Evolutionary conservation across 1,140 invertebrate species (phyloP).

Genomic region (Ooceraea biroi): DNA sequence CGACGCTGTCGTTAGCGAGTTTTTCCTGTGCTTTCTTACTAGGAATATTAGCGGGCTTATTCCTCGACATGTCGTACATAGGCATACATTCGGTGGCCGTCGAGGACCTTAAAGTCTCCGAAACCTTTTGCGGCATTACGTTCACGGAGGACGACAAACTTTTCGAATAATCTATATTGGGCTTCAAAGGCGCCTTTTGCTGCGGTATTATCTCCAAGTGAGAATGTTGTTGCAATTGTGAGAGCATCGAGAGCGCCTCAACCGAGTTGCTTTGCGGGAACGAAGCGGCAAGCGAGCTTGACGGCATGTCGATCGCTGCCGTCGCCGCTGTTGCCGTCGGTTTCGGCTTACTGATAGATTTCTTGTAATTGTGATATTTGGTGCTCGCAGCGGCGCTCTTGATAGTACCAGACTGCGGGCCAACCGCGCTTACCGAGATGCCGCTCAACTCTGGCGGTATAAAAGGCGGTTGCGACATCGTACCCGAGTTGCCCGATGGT

Average conservation of each 20-base stretch:
- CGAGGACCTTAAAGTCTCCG: constrained; percentile 64
- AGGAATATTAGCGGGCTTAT: constrained; percentile 51
- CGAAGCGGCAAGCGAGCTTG: constrained; percentile 46
- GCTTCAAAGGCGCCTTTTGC: constrained; percentile 71
- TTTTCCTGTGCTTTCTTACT: constrained; percentile 72
- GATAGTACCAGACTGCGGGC: constrained; percentile 28
- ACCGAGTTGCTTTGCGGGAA: constrained; percentile 61
- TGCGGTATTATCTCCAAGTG: constrained; percentile 88
- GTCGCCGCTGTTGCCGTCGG: neutral
- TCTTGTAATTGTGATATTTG: constrained; percentile 70
- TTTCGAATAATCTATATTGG: constrained; percentile 75
- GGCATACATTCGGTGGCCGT: constrained; percentile 69
- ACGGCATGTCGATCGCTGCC: constrained; percentile 60
- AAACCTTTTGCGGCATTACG: constrained; percentile 73
- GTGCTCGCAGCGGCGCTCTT: constrained; percentile 31
- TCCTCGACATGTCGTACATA: constrained; percentile 78
- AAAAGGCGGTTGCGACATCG: constrained; percentile 69
- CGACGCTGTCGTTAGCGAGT: constrained; percentile 79
- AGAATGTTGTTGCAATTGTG: constrained; percentile 89
- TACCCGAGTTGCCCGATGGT: constrained; percentile 8
- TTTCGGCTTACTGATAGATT: constrained; percentile 68
- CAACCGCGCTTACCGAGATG: constrained; percentile 76
- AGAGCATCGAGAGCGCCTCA: constrained; percentile 80
- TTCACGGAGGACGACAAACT: constrained; percentile 70
- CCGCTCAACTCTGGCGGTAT: constrained; percentile 77